Conservation (phyloP, 2,113 vertebrate genomes). For the Anser brachyrhynchus region DNA sequence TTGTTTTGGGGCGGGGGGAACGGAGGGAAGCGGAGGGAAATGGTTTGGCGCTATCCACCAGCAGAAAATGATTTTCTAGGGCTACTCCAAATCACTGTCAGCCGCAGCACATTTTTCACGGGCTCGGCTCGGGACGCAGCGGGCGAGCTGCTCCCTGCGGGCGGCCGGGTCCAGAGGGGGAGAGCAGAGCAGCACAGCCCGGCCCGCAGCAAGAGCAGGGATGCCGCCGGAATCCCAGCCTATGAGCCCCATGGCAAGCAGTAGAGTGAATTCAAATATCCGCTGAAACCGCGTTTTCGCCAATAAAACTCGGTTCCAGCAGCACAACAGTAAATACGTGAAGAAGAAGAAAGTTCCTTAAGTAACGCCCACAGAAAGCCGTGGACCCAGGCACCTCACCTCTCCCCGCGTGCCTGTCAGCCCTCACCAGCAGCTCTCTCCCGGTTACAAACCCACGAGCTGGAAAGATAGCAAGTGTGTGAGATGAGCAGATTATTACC, state of each 20-base stretch:
- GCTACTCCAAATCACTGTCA: background rate
- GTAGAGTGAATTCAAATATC: background rate
- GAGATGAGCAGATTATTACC: background rate
- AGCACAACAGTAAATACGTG: background rate
- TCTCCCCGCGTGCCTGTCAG: background rate
- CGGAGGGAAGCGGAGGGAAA: background rate
- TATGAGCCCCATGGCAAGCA: background rate
- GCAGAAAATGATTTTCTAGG: constrained; percentile 42
- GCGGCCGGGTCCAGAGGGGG: background rate
- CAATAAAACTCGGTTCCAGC: background rate
- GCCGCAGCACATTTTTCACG: background rate
- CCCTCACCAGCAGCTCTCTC: background rate
- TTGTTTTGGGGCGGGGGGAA: constrained; percentile 51
- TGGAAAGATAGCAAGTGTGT: background rate
- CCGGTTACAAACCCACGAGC: constrained; percentile 3
- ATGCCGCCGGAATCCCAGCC: background rate
- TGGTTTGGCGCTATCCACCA: constrained; percentile 48
- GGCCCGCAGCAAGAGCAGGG: background rate
- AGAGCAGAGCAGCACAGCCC: background rate
- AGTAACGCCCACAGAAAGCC: background rate
- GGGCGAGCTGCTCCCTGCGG: background rate
- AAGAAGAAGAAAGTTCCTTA: background rate
- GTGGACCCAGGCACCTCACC: background rate
- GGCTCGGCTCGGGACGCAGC: background rate
- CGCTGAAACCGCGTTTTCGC: background rate